Base-by-base conservation (phyloP, 2,797 vertebrate genomes). In the Micromesistius poutassou region DNA sequence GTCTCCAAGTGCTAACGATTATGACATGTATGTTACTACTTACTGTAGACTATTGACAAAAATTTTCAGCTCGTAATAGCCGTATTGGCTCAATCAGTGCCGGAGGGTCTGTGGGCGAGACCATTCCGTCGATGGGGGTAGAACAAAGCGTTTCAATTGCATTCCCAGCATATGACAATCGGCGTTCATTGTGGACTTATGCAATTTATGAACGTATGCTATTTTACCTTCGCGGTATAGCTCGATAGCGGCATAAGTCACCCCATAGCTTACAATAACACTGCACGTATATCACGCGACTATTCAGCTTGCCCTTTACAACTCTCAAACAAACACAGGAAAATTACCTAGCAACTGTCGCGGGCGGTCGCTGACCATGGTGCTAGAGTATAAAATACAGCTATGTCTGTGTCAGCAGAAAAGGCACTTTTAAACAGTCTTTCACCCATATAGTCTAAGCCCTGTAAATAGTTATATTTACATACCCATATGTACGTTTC, bases 341-440 rank as follows among this genome's bases (percentile, higher is more conserved):
- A 12, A 55, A 40, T 85, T 85, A 78, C 92, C 81, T 89, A 90
- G 90, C 89, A 91, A 92, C 90, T 71, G 84, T 82, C 91, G 87
- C 91, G 4, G 46, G 16, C 22, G 22, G 55, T 62, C 55, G 91
- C 92, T 93, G 92, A 46, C 92, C 92, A 72, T 92, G 91, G 92
- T 93, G 89, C 92, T 93, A 84, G 88, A 31, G 16, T 30, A 88
- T 72, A 77, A 74, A 72, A 88, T 72, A 77, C 72, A 72, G 22
- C 14, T 19, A 40, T 40, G 38, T 40, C 38, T 40, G 40, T 19
- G 46, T 50, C 46, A 50, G 46, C 46, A 19, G 14, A 55, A 55
- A 55, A 55, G 46, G 12, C 42, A 19, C 0, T 16, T 46, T 13
- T 13, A 13, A 46, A 16, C 16, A 50, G 19, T 22, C 46, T 50